A percentile compares a stretch with the other conserved stretches of the same genome.
Conservation (phyloP, 2,113 vertebrate species). For the Silurus meridionalis region DNA sequence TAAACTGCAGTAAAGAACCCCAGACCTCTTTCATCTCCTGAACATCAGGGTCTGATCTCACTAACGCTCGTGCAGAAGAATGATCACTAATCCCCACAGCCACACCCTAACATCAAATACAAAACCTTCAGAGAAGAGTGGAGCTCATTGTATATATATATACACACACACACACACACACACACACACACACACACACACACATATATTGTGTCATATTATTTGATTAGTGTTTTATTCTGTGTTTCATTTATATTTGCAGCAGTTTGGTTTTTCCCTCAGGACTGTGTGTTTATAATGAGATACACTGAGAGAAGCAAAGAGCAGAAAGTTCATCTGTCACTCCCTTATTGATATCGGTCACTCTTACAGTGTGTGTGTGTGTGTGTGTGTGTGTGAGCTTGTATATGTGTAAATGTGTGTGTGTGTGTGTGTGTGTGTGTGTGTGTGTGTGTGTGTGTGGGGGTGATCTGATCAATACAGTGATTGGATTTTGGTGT, state of each 20-base stretch:
- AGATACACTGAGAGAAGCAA: neutral
- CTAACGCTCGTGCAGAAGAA: too few relatives aligned
- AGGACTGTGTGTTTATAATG: neutral
- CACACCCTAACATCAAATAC: too few relatives aligned
- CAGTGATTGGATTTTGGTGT: constrained; percentile 2
- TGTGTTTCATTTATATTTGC: constrained; percentile 28
- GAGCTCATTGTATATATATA: too few relatives aligned
- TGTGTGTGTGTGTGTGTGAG: neutral
- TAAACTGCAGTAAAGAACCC: too few relatives aligned
- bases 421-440: neutral
- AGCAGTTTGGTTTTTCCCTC: neutral
- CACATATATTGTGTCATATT: neutral
- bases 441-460: neutral
- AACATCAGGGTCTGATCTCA: too few relatives aligned
- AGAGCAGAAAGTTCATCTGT: constrained; percentile 5
- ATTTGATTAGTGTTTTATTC: neutral
- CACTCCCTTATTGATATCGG: constrained; percentile 16
- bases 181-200: neutral
- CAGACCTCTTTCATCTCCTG: too few relatives aligned
- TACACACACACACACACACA: too few relatives aligned
- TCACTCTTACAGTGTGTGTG: neutral
- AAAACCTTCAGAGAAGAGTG: too few relatives aligned
- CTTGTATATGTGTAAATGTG: neutral
- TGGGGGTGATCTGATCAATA: neutral
- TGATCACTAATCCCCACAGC: too few relatives aligned